Base-by-base conservation (phyloP, 2,888 invertebrate genomes). In the Drosophila algonquin region DNA sequence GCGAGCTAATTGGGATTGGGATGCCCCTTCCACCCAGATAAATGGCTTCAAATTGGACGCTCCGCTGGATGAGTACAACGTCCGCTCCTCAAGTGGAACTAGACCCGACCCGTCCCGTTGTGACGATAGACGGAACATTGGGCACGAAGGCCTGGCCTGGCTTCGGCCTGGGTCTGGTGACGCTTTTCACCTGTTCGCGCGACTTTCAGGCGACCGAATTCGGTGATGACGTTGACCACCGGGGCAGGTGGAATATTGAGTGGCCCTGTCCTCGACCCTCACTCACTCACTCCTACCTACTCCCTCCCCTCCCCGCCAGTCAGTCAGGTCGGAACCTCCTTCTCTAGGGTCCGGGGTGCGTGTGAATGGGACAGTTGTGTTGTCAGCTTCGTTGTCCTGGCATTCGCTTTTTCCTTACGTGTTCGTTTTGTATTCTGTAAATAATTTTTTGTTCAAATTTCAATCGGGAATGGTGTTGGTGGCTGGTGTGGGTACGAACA, bases 331-430 rank as follows among this genome's bases (percentile, higher is more conserved):
- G 24, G n/a, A 40, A 53, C 44, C 51, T 61, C 45, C 56, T 47
- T 62, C 30, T 62, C 21, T 24, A 8, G 44, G 30, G n/a, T 27
- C 55, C 40, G 44, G 67, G 67, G 68, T 87, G 83, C 86, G 83
- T 83, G 83, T 83, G 88, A 88, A 77, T 88, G 85, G 80, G 78
- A 76, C 80, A 75, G 76, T 73, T 84, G 84, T 65, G 65, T 52
- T 40, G 40, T 40, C 40, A 47, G 53, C 68, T 58, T 40, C 64
- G 63, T 71, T 73, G 72, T 61, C 75, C 57, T 63, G 61, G 47
- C 40, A 61, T 47, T 63, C 46, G 35, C 16, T 61, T 76, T 76
- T 58, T 18, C 53, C 47, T 9, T 73, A 54, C 47, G 48, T 73
- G 46, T 56, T 52, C 52, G 35, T 45, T 62, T 47, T 48, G 27